Evolutionary conservation across 2,797 vertebrate genomes (phyloP).

Genomic region (Hydrophis major): DNA sequence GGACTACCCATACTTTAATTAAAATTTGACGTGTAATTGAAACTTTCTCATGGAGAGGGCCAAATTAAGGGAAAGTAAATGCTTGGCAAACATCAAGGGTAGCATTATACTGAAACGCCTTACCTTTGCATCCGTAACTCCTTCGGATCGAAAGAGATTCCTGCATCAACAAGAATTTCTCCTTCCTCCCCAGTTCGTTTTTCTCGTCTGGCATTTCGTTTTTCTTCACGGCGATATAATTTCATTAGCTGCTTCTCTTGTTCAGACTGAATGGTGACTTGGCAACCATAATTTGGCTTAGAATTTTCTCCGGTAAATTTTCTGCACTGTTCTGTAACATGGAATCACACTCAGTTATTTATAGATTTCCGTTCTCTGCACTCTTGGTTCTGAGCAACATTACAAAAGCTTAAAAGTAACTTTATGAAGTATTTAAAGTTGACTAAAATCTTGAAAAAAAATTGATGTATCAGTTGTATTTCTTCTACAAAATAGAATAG

Average conservation of each 20-base stretch:
- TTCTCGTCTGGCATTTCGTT: conserved; percentile 84
- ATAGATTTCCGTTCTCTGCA: not conserved
- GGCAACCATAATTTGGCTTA: conserved; percentile 86
- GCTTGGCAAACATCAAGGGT: conserved; percentile 45
- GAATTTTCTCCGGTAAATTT: conserved; percentile 77
- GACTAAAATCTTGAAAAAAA: not conserved
- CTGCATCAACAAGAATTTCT: conserved; percentile 76
- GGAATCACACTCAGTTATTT: conserved; percentile 23
- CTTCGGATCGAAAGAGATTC: conserved; percentile 85
- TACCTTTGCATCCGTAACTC: conserved; percentile 91
- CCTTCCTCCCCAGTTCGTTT: conserved; percentile 83
- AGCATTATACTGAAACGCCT: conserved; percentile 55
- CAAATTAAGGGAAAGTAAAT: conserved; percentile 54
- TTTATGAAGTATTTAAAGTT: not conserved
- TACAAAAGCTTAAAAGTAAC: not conserved
- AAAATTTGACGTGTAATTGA: conserved; percentile 57
- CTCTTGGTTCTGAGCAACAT: not conserved
- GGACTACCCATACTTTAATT: conserved; percentile 52
- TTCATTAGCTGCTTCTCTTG: conserved; percentile 93
- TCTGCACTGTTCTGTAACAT: conserved; percentile 75
- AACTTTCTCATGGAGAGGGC: conserved; percentile 54
- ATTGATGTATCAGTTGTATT: not conserved
- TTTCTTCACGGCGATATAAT: conserved; percentile 89
- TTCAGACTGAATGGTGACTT: conserved; percentile 96
- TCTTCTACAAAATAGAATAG: not conserved